A percentile compares a stretch with the other conserved stretches of the same genome.
These are phyloP conservation scores for Tiphia femorata DNA, from an alignment of 2,888 invertebrate genomes.

Conservation along the genomic window DNA sequence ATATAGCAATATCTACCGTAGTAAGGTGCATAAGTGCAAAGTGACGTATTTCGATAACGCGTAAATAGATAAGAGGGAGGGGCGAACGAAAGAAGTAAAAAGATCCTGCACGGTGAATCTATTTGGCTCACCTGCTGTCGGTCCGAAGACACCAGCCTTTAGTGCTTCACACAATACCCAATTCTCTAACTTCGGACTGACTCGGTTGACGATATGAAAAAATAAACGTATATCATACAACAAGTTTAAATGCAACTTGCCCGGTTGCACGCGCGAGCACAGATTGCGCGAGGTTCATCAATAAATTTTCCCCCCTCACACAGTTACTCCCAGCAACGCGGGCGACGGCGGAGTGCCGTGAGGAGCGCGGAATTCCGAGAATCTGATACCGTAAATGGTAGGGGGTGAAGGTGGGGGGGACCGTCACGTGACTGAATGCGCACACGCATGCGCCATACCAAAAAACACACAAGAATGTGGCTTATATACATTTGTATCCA, in stretches of 20 bases:
- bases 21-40: no score
- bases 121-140: slow-evolving; percentile 34
- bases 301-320: slow-evolving; percentile 26
- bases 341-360: slow-evolving; percentile 31
- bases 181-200: not conserved
- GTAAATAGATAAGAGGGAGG: slow-evolving; percentile 39
- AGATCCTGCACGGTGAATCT: not conserved
- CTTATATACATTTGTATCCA: no score
- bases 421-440: slow-evolving; percentile 44
- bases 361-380: slow-evolving; percentile 51
- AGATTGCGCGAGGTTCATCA: slow-evolving; percentile 42
- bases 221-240: slow-evolving; percentile 17
- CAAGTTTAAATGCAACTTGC: no score
- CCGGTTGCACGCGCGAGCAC: slow-evolving; percentile 34
- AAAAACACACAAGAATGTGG: no score
- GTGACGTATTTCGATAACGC: slow-evolving; percentile 32
- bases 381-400: slow-evolving; percentile 59
- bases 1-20: no score
- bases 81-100: slow-evolving; percentile 9
- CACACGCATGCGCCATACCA: no score
- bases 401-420: slow-evolving; percentile 34
- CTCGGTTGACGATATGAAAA: not conserved
- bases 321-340: slow-evolving; percentile 28
- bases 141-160: slow-evolving; percentile 36
- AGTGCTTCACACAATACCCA: slow-evolving; percentile 26